Evolutionary conservation across 2,113 vertebrate genomes (phyloP).

Genomic region (Aptenodytes patagonicus): DNA sequence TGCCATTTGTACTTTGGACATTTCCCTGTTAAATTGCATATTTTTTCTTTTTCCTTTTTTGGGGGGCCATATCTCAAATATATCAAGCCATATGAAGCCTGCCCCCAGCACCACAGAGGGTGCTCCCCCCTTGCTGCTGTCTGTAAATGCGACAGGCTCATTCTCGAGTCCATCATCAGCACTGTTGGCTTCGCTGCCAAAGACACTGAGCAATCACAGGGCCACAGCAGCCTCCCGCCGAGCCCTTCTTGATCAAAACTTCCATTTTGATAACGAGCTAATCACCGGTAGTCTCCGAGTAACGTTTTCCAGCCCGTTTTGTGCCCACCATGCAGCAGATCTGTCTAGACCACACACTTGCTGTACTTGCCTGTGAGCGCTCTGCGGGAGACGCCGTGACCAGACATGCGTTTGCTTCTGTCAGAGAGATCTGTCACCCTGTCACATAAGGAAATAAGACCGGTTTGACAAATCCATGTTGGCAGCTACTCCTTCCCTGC

Average conservation of each 20-base stretch:
- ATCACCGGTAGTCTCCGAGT: neutral
- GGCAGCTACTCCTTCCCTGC: constrained; percentile 21
- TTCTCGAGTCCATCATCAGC: neutral
- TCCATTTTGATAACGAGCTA: constrained; percentile 24
- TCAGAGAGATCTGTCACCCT: constrained; percentile 50
- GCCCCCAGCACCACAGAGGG: neutral
- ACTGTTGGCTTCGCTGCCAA: neutral
- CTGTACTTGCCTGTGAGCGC: neutral
- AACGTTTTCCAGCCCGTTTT: neutral
- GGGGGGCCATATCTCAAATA: neutral
- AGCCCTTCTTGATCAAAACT: constrained; percentile 1
- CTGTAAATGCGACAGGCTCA: neutral
- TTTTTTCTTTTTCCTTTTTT: neutral
- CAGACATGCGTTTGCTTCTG: constrained; percentile 55
- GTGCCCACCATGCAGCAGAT: neutral
- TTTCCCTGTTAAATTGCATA: neutral
- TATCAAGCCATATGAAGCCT: neutral
- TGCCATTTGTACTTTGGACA: neutral
- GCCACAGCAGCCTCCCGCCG: neutral
- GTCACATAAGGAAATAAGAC: constrained; percentile 32
- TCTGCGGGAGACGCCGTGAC: neutral
- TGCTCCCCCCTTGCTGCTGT: neutral
- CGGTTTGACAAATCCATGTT: constrained; percentile 4
- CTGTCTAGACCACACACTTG: constrained; percentile 52
- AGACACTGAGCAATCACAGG: neutral